phyloP scores from a whole-genome alignment of 2,113 vertebrate genomes.

The Xerus inauris region DNA sequence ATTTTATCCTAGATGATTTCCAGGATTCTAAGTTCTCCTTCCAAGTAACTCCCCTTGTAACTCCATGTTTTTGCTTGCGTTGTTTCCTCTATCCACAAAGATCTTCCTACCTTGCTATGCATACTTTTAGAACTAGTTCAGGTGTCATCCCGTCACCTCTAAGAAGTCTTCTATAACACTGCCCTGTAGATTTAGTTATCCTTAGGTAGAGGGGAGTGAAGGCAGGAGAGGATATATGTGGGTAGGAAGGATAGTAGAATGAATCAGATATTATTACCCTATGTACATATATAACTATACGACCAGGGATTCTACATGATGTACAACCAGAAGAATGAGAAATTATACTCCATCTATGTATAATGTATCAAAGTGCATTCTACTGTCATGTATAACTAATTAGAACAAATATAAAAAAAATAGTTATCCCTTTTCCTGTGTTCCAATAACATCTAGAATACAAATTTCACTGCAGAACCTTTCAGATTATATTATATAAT shows the following conservation, averaged over 20 bases:
- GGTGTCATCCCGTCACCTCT: background rate
- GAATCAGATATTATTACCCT: too few species aligned
- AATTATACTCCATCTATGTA: too few species aligned
- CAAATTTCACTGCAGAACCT: background rate
- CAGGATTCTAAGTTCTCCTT: constrained; percentile 11
- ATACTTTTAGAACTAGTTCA: background rate
- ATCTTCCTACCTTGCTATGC: background rate
- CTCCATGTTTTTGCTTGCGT: background rate
- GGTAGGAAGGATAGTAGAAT: too few species aligned
- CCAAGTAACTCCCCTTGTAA: background rate
- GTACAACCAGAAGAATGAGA: too few species aligned
- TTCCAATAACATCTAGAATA: background rate
- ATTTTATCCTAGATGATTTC: background rate
- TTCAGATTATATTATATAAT: background rate
- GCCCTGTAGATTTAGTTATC: background rate
- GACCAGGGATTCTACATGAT: too few species aligned
- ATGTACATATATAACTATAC: too few species aligned
- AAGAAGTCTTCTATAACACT: background rate
- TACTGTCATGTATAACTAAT: too few species aligned
- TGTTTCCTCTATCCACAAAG: background rate
- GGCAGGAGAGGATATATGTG: too few species aligned
- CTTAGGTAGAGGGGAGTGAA: background rate
- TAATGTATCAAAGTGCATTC: too few species aligned
- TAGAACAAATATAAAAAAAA: background rate
- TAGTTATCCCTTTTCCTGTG: background rate